These are phyloP conservation scores for Panthera leo DNA, from an alignment of 2,113 vertebrate genomes.

Conservation along the genomic window DNA sequence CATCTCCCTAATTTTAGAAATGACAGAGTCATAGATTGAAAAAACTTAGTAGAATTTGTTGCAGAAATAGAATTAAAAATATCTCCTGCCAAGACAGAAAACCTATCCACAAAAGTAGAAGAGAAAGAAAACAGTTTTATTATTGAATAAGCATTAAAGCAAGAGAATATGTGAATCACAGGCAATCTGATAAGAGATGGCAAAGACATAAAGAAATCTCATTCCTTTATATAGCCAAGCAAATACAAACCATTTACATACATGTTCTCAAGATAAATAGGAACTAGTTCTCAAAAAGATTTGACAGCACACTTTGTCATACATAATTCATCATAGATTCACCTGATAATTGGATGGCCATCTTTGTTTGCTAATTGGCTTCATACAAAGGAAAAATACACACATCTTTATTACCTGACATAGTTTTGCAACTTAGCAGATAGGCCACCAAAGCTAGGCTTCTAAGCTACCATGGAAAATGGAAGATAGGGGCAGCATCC, in stretches of 20 bases:
- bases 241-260: background rate
- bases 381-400: background rate
- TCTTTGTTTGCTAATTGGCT: background rate
- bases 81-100: slow-evolving; percentile 6
- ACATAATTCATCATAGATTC: background rate
- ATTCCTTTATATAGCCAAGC: background rate
- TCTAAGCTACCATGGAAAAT: background rate
- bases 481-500: background rate
- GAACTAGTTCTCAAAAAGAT: background rate
- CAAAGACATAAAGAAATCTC: background rate
- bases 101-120: background rate
- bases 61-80: background rate
- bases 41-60: background rate
- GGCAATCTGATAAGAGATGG: background rate
- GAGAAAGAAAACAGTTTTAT: background rate
- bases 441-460: background rate
- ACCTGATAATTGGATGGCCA: background rate
- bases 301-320: background rate
- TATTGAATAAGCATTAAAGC: background rate
- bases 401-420: background rate
- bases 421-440: background rate
- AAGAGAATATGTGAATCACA: background rate
- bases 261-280: background rate
- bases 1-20: background rate
- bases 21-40: background rate